Evolutionary conservation across 2,113 vertebrate genomes (phyloP).

Genomic region (Hippocampus barbouri): DNA sequence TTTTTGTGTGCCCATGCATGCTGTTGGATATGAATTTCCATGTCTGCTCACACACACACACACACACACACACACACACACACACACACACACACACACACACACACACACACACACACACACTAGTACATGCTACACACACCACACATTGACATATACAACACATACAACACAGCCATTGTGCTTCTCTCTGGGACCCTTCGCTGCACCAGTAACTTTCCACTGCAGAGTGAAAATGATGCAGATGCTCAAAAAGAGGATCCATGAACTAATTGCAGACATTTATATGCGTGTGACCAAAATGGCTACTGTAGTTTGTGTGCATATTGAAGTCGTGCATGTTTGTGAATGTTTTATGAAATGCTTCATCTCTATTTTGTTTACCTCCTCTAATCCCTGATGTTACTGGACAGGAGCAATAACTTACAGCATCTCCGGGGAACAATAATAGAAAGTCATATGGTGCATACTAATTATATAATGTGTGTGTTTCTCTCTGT

Average conservation of each 20-base stretch:
- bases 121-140: background rate
- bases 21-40: background rate
- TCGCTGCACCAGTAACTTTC: constrained; percentile 56
- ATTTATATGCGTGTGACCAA: background rate
- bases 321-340: background rate
- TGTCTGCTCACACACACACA: background rate
- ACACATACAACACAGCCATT: constrained; percentile 19
- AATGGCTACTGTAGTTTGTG: background rate
- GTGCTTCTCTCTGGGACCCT: constrained; percentile 23
- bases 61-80: background rate
- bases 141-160: constrained; percentile 31
- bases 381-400: constrained; percentile 34
- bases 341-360: constrained; percentile 12
- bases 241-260: constrained; percentile 15
- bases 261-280: background rate
- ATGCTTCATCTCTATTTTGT: constrained; percentile 24
- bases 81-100: background rate
- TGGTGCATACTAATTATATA: background rate
- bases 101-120: constrained; percentile 1
- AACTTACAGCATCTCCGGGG: constrained; percentile 20
- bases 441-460: constrained; percentile 20
- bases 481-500: constrained; percentile 29
- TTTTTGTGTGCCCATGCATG: background rate
- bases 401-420: constrained; percentile 6
- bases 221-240: constrained; percentile 30